Evolutionary conservation across 2,113 vertebrate genomes (phyloP), one percentile per base, ranked within the genome.

Genomic region (Emydura subglobosa): DNA sequence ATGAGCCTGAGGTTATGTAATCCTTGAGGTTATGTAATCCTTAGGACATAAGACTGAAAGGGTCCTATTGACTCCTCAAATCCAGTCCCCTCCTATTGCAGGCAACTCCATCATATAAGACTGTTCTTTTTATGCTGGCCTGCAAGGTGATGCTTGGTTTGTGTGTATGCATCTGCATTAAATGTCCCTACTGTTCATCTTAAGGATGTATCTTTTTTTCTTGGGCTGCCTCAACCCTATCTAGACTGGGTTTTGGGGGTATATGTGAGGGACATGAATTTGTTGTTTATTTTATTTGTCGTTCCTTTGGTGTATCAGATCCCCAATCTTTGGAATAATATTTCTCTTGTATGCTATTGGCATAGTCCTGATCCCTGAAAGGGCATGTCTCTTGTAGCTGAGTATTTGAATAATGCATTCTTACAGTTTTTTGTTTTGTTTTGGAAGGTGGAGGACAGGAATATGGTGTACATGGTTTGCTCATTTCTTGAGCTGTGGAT

Each of bases 141-240:
- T 29, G 76, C 22, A 0, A 0, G 1, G 0, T 68, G 34, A 49
- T 84, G 50, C 51, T 47, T 76, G 3, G 0, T 0, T 10, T 51
- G 21, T 34, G 6, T 0, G 2, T 79, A 82, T 74, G 39, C 29
- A 19, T 25, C 34, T 34, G 14, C 61, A 39, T 5, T 14, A 47
- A 72, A 13, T n/a, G 7, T 61, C 34, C 44, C 87, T 53, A 2
- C 49, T 1, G 1, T 22, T 50, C 61, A 1, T 31, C 17, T 83
- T 39, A 19, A 92, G 42, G 42, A 10, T 1, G 79, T 21, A 25
- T 57, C 72, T 86, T 42, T 61, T 39, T 79, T 22, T 19, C 78
- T 59, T 51, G 44, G 44, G 31, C 9, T 81, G 44, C 39, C 74
- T 17, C 14, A 53, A 11, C 8, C 93, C 47, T 12, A 3, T 0